A percentile compares a stretch with the other conserved stretches of the same genome.
These are phyloP conservation scores for Cataglyphis altisquamis DNA, from an alignment of 2,888 invertebrate species.

Conservation along the genomic window DNA sequence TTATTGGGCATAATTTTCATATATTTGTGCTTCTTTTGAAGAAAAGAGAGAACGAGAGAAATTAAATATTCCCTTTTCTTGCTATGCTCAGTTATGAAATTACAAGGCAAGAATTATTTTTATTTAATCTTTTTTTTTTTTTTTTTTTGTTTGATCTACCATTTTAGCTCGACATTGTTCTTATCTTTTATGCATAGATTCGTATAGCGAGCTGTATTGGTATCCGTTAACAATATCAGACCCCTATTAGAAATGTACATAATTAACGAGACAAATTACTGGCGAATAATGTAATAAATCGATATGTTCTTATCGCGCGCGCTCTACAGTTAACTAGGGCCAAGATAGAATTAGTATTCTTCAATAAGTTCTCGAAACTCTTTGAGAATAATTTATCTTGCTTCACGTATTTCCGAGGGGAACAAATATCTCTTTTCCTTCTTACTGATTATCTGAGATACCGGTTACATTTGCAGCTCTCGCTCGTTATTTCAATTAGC, in stretches of 20 bases:
- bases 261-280: conserved; percentile 42
- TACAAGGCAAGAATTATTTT: not conserved
- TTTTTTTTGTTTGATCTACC: not conserved
- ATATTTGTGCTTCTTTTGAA: conserved; percentile 3
- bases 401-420: not conserved
- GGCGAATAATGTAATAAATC: conserved; percentile 35
- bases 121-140: conserved; percentile 13
- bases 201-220: not conserved
- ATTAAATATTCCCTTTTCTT: not conserved
- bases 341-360: conserved; percentile 45
- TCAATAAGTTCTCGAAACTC: conserved; percentile 22
- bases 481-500: conserved; percentile 49
- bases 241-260: conserved; percentile 44
- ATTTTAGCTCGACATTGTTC: not conserved
- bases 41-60: not conserved
- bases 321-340: conserved; percentile 8
- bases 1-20: not conserved
- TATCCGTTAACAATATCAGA: conserved; percentile 34
- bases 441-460: conserved; percentile 19
- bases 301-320: conserved; percentile 16
- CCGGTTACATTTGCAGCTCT: conserved; percentile 22
- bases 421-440: conserved; percentile 29
- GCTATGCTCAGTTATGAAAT: conserved; percentile 2
- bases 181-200: conserved; percentile 17
- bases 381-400: conserved; percentile 51